phyloP scores from a whole-genome alignment of 2,113 vertebrate species.

The Pygoscelis antarcticus region DNA sequence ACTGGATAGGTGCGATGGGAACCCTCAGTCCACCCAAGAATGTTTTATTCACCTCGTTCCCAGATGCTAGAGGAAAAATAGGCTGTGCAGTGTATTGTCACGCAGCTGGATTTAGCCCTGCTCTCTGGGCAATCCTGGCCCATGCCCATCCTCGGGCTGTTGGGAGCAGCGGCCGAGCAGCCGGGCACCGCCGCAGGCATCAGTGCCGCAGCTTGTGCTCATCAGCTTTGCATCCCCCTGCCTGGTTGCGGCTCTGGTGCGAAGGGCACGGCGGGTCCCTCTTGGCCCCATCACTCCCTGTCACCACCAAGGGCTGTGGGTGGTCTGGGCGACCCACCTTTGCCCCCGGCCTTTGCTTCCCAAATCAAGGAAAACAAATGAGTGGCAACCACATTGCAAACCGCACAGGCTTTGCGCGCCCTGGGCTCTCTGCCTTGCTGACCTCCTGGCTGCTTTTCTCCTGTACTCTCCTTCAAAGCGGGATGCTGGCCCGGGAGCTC shows the following conservation, averaged over 20 bases:
- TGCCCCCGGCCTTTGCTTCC: neutral
- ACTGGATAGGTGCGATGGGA: neutral
- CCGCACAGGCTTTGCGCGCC: fast-evolving
- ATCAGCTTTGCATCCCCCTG: neutral
- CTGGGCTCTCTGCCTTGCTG: fast-evolving
- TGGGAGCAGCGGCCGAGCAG: neutral
- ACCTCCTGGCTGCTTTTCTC: neutral
- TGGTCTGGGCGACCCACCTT: neutral
- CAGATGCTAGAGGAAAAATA: neutral
- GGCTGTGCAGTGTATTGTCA: neutral
- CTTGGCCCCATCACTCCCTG: neutral
- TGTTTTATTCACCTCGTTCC: neutral
- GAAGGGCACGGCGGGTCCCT: neutral
- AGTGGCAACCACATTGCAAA: neutral
- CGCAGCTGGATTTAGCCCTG: neutral
- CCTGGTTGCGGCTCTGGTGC: neutral
- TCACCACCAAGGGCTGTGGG: neutral
- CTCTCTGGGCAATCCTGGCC: neutral
- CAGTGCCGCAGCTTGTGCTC: neutral
- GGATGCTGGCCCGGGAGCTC: neutral
- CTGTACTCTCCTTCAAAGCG: fast-evolving
- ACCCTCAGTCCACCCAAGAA: neutral
- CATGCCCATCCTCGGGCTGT: neutral
- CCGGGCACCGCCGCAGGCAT: fast-evolving
- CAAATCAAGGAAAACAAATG: neutral